Evolutionary conservation across 2,888 invertebrate species (phyloP), one percentile per base, ranked within the genome.

Genomic region (Trilocha varians): DNA sequence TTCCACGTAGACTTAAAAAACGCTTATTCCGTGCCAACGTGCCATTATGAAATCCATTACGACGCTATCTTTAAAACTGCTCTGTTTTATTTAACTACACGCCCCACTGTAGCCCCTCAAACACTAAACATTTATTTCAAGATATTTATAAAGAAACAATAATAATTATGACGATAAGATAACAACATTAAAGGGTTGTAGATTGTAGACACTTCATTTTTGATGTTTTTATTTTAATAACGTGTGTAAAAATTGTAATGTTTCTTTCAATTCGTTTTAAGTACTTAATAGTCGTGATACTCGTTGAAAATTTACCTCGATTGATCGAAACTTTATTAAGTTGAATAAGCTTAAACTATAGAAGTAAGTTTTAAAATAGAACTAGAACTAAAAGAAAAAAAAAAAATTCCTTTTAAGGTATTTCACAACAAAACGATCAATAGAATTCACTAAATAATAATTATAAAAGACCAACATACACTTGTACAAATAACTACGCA

Each of bases 21-120:
- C 47, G 42, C 39, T 52, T 39, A 41, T 59, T 55, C 40, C 60
- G 60, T 64, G 62, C 54, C 59, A 54, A 48, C 48, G 37, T 40
- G 50, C 55, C 62, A 53, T 62, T 60, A 49, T 47, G 44, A 47
- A 58, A 54, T 45, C 54, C 53, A 59, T 59, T 62, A 55, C 55
- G 49, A 45, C 42, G 56, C 59, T 59, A 58, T 57, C 59, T 57
- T 52, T 47, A 46, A 47, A 39, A 52, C 48, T 48, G 44, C 41
- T 50, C 47, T 51, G 49, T 49, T 56, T 52, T 49, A 49, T 51
- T 54, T 55, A 47, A 55, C 49, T 47, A 52, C 52, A 49, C 51
- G 14, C 33, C 37, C 11, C 15, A 44, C n/a, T n/a, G n/a, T n/a
- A n/a, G n/a, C 50, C 48, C 52, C 42, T 44, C 34, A 16, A 43